Evolutionary conservation across 1,140 invertebrate genomes (phyloP).

Genomic region (Hylaeus volcanicus): DNA sequence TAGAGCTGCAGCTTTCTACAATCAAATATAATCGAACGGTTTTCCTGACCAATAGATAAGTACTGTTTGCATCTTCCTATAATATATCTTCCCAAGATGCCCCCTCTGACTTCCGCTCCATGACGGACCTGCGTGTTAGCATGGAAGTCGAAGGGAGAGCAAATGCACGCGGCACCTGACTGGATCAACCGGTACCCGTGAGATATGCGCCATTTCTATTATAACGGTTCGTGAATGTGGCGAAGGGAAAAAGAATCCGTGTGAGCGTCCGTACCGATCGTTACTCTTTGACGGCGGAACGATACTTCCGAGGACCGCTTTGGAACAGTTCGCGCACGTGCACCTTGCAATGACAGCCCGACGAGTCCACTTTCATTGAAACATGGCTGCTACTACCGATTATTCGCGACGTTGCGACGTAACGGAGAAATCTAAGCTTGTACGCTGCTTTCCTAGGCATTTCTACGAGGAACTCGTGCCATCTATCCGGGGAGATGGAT

Average conservation of each 20-base stretch:
- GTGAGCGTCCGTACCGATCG: constrained; percentile 4
- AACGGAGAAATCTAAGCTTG: no score
- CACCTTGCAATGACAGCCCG: neutral
- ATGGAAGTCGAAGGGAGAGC: constrained; percentile 16
- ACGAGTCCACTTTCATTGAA: neutral
- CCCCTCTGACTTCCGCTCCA: no score
- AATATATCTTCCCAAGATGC: no score
- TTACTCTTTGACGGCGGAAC: constrained; percentile 14
- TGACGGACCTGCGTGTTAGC: neutral
- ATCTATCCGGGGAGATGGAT: no score
- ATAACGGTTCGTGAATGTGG: constrained; percentile 59
- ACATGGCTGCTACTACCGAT: neutral
- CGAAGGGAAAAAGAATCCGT: constrained; percentile 38
- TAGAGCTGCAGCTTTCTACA: no score
- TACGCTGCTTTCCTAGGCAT: no score
- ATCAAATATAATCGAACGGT: no score
- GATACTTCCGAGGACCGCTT: constrained; percentile 2
- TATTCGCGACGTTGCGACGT: no score
- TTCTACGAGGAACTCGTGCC: no score
- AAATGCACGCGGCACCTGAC: neutral
- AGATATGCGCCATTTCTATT: constrained; percentile 44
- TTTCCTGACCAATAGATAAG: no score
- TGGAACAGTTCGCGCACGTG: constrained; percentile 17
- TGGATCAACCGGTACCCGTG: constrained; percentile 13
- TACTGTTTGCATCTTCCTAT: no score